phyloP scores from a whole-genome alignment of 2,113 vertebrate genomes.

The Oryzias melastigma region DNA sequence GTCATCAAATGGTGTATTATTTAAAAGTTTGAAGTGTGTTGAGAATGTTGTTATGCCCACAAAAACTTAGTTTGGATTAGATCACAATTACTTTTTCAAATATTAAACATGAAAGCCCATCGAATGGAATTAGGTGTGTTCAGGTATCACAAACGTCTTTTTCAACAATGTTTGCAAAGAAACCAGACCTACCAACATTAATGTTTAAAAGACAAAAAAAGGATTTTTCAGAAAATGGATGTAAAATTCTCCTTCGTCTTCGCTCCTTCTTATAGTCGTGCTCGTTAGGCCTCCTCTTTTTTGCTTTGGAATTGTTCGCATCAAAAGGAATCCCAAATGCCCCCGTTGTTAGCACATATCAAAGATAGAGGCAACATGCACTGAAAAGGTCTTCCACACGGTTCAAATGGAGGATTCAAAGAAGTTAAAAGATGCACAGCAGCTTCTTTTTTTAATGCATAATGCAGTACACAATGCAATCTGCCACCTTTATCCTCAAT shows the following conservation, averaged over 20 bases:
- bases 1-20: too few species aligned
- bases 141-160: too few species aligned
- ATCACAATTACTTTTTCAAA: too few species aligned
- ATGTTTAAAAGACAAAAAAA: neutral
- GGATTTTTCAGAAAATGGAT: neutral
- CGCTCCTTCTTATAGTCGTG: conserved; percentile 1
- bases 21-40: too few species aligned
- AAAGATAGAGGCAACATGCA: conserved; percentile 19
- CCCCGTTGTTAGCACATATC: conserved; percentile 1
- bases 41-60: too few species aligned
- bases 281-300: conserved; percentile 17
- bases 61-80: too few species aligned
- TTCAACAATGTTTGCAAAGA: neutral
- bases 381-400: neutral
- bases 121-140: too few species aligned
- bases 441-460: conserved; percentile 39
- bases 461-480: conserved; percentile 31
- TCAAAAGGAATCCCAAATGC: conserved; percentile 15
- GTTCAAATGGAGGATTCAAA: conserved; percentile 9
- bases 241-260: conserved; percentile 6
- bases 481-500: conserved; percentile 33
- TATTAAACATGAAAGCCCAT: too few species aligned
- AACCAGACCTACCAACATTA: neutral
- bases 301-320: conserved; percentile 20
- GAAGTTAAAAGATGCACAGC: conserved; percentile 26